Evolutionary conservation across 2,113 vertebrate species (phyloP).

Genomic region (Macrotus californicus): DNA sequence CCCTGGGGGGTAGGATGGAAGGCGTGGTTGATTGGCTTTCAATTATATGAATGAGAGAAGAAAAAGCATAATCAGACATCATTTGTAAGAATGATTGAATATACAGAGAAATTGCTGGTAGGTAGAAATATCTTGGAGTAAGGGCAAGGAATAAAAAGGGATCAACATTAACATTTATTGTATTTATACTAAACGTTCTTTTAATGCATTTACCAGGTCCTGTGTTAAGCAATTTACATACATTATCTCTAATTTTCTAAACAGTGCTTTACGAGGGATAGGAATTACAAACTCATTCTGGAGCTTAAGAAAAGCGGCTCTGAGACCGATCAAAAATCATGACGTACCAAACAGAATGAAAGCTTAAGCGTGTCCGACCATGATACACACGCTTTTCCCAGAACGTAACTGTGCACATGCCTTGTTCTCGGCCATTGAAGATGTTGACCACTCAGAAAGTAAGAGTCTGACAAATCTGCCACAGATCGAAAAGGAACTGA

Average conservation of each 20-base stretch:
- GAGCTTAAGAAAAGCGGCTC: not conserved
- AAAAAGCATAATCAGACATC: not conserved
- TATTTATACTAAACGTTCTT: not conserved
- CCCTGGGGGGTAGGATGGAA: not conserved
- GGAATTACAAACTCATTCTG: not conserved
- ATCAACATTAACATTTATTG: not conserved
- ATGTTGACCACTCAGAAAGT: not conserved
- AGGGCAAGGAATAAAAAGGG: not conserved
- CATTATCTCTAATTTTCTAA: not conserved
- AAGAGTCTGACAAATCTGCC: not conserved
- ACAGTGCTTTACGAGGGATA: not conserved
- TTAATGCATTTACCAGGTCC: not conserved
- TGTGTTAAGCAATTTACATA: not conserved
- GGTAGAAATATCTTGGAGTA: not conserved
- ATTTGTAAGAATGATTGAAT: not conserved
- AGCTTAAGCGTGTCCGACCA: not conserved
- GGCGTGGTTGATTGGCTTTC: not conserved
- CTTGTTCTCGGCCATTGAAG: not conserved
- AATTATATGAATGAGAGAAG: not conserved
- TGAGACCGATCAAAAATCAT: not conserved
- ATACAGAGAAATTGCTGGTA: not conserved
- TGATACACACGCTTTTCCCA: not conserved
- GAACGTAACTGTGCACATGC: not conserved
- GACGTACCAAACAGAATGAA: not conserved
- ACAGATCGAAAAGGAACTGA: not conserved